Conservation (phyloP, 2,797 vertebrate species). For the Cirrhinus mrigala region DNA sequence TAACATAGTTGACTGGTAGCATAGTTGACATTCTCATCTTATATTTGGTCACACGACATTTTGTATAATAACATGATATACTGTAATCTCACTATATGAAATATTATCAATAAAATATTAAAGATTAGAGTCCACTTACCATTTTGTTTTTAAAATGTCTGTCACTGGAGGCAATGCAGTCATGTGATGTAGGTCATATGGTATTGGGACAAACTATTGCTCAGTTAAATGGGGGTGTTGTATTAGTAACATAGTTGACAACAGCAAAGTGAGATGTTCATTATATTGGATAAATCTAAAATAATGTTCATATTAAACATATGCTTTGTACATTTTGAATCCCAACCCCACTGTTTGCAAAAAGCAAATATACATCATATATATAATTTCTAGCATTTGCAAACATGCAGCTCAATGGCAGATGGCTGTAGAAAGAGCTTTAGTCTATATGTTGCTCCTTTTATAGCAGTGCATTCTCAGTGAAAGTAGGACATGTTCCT, state of each 20-base stretch:
- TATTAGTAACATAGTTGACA: constrained; percentile 31
- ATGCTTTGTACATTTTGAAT: not conserved
- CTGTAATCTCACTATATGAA: not conserved
- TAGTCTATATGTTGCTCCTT: constrained; percentile 20
- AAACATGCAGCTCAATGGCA: constrained; percentile 11
- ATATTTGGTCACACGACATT: not conserved
- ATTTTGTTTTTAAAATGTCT: constrained; percentile 29
- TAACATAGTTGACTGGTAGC: constrained; percentile 26
- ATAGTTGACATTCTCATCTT: constrained; percentile 15
- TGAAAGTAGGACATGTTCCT: constrained; percentile 42
- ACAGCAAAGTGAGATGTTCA: constrained; percentile 1
- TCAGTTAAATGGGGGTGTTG: constrained; percentile 21
- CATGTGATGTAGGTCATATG: constrained; percentile 36
- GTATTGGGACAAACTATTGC: constrained; percentile 29
- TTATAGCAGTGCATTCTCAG: constrained; percentile 30
- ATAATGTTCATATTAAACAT: not conserved
- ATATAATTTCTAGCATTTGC: not conserved
- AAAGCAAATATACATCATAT: not conserved
- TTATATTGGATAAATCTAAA: not conserved
- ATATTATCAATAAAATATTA: not conserved
- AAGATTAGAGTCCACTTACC: constrained; percentile 10
- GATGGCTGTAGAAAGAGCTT: constrained; percentile 37
- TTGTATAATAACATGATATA: not conserved
- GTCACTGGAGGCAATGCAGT: constrained; percentile 26
- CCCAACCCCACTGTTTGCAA: not conserved